A percentile compares a stretch with the other conserved stretches of the same genome.
These are phyloP conservation scores for Trachelus troglodyta DNA, from an alignment of 2,888 invertebrate species.

Conservation along the genomic window DNA sequence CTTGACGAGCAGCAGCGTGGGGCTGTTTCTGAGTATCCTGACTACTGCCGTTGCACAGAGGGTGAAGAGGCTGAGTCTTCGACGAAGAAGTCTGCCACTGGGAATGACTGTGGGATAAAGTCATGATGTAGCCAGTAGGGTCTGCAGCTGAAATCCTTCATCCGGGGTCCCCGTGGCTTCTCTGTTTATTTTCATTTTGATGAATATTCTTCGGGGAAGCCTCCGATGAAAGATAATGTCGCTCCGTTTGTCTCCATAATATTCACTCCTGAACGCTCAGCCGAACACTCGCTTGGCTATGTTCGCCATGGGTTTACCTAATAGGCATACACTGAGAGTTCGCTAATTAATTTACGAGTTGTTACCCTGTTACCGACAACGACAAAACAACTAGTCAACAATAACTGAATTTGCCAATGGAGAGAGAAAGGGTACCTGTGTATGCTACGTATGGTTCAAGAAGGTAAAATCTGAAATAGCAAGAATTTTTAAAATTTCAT, in stretches of 20 bases:
- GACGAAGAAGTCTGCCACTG: background rate
- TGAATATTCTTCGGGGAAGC: slow-evolving; percentile 45
- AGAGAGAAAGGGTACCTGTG: background rate
- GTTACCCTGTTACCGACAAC: slow-evolving; percentile 43
- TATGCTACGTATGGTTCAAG: background rate
- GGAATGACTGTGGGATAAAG: slow-evolving; percentile 4
- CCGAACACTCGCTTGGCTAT: slow-evolving; percentile 25
- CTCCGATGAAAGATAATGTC: slow-evolving; percentile 47
- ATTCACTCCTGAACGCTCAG: slow-evolving; percentile 35
- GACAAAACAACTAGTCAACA: slow-evolving; percentile 15
- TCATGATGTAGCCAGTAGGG: background rate
- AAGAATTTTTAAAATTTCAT: background rate
- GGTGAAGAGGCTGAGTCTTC: background rate
- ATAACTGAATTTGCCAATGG: slow-evolving; percentile 11
- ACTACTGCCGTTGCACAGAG: background rate
- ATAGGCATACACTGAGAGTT: slow-evolving; percentile 43
- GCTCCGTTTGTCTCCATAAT: slow-evolving; percentile 52
- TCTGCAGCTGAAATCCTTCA: slow-evolving; percentile 7
- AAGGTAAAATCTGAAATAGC: background rate
- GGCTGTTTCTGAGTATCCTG: background rate
- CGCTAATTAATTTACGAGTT: slow-evolving; percentile 53
- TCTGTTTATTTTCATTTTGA: slow-evolving; percentile 39
- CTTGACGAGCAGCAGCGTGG: background rate
- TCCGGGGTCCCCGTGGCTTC: slow-evolving; percentile 5
- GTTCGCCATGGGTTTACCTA: slow-evolving; percentile 41